Evolutionary conservation across 2,888 invertebrate genomes (phyloP).

Genomic region (Apamea anceps): DNA sequence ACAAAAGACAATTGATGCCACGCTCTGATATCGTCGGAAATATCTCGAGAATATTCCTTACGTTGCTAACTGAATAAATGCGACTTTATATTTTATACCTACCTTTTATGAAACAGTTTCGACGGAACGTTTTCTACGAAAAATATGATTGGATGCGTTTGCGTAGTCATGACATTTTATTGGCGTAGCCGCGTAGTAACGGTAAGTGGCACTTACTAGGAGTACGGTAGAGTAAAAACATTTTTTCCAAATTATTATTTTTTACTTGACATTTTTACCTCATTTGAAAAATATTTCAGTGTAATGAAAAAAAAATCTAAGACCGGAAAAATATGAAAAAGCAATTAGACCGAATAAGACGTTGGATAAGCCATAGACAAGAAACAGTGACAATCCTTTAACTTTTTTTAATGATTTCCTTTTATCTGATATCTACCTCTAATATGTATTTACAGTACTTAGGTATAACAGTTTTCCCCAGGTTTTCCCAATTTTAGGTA

Average conservation of each 20-base stretch:
- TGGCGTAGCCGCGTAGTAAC: conserved; percentile 21
- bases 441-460: not conserved
- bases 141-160: conserved; percentile 43
- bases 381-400: not conserved
- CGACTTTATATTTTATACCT: conserved; percentile 20
- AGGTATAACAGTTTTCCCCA: not conserved
- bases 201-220: conserved; percentile 30
- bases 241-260: not conserved
- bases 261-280: not conserved
- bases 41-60: conserved; percentile 38
- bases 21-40: conserved; percentile 50
- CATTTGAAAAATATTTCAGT: not conserved
- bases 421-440: not conserved
- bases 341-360: not conserved
- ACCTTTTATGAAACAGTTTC: conserved; percentile 5
- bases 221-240: conserved; percentile 2
- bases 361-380: not conserved
- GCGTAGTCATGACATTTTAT: conserved; percentile 37
- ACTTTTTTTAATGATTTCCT: not conserved
- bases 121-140: conserved; percentile 14
- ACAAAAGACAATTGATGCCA: conserved; percentile 63
- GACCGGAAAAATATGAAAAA: not conserved
- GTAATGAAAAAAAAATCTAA: not conserved
- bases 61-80: conserved; percentile 45
- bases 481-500: not conserved